Evolutionary conservation across 1,140 invertebrate genomes (phyloP), one percentile per base, ranked within the genome.

Genomic region (Tenebrio molitor): DNA sequence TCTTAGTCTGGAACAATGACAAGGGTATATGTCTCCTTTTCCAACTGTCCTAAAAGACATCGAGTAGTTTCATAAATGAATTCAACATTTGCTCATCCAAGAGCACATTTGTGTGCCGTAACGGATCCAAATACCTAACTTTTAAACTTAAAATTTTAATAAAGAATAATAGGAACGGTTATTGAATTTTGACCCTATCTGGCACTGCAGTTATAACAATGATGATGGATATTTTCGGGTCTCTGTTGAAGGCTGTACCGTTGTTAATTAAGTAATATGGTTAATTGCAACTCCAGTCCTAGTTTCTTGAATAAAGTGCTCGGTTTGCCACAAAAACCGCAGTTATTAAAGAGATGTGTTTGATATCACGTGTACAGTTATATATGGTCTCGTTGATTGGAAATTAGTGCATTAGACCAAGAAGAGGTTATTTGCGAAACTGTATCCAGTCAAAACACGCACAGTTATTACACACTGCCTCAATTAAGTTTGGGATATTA

Each of bases 381-480:
- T 62, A 25, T 62, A 23, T 62, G 14, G 53, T 25, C 19, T 29
- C 58, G 15, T 36, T 64, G 25, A 64, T 64, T 64, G 17, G 58
- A 34, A 64, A 64, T 64, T 64, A 33, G 58, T 64, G 58, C 58
- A 64, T 15, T 64, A 33, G 58, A 64, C 58, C 58, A 64, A 12
- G 29, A 64, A 33, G 25, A 64, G 23, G 25, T 64, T 64, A 64
- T 64, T 64, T 64, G n/a, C 17, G 1, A 33, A 14, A 19, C 21
- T 25, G 1, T 62, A 33, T 62, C 33, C 58, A n/a, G 12, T 34
- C 53, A 62, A 33, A 64, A 34, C 19, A 39, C n/a, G 12, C n/a
- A n/a, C 36, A 10, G 4, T 39, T 39, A 39, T 12, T 39, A 39
- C 5, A 39, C 2, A 39, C 5, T 2, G n/a, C n/a, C 36, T 39